Conservation (phyloP, 2,113 vertebrate genomes). For the Excalfactoria chinensis region DNA sequence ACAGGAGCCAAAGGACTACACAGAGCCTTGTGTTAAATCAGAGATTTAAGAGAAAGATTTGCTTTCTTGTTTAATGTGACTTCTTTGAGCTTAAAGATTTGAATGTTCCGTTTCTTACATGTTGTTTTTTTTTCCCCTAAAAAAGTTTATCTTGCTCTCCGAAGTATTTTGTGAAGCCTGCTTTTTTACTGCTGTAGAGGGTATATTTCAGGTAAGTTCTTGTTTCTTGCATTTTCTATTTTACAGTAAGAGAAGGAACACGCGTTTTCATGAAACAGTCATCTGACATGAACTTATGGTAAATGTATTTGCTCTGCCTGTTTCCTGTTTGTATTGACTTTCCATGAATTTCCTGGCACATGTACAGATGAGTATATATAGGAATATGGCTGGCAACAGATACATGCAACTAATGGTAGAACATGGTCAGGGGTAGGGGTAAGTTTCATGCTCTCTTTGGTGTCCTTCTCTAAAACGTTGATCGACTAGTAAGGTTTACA, state of each 20-base stretch:
- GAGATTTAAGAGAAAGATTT: neutral
- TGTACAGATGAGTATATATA: neutral
- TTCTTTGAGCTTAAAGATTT: conserved; percentile 31
- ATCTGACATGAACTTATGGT: neutral
- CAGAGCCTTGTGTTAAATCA: neutral
- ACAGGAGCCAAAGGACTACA: neutral
- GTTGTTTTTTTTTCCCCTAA: neutral
- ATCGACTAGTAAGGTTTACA: neutral
- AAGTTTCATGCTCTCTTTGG: neutral
- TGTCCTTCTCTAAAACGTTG: conserved; percentile 2
- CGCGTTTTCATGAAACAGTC: neutral
- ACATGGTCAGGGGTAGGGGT: neutral
- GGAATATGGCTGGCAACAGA: neutral
- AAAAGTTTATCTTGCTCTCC: neutral
- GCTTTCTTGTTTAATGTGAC: neutral
- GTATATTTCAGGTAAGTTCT: neutral
- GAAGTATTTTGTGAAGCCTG: neutral
- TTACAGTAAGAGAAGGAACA: neutral
- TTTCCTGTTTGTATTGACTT: conserved; percentile 21
- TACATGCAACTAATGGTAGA: neutral
- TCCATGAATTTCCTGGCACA: conserved; percentile 1
- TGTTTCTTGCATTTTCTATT: neutral
- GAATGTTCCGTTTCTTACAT: neutral
- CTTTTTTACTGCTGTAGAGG: neutral
- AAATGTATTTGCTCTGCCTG: conserved; percentile 10